Conservation (phyloP, 2,797 vertebrate genomes). For the Lacerta viridis region DNA sequence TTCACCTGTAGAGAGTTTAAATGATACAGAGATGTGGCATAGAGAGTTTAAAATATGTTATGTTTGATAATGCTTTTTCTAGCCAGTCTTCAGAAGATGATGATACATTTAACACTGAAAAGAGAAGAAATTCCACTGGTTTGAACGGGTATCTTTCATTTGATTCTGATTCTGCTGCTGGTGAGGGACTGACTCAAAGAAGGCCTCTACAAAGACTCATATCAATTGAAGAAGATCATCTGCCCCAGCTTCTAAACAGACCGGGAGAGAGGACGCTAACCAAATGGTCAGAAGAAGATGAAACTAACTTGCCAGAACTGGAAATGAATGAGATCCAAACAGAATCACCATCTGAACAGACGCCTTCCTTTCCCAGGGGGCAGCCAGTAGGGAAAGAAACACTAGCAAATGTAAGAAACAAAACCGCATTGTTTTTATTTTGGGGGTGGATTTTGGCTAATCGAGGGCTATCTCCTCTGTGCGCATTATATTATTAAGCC, state of each 20-base stretch:
- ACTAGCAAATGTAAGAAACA: slow-evolving; percentile 80
- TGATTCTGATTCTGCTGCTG: slow-evolving; percentile 59
- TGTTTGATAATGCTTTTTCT: background rate
- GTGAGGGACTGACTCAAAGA: slow-evolving; percentile 63
- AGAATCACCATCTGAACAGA: slow-evolving; percentile 28
- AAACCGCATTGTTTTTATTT: background rate
- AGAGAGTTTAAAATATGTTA: background rate
- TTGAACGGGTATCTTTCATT: slow-evolving; percentile 68
- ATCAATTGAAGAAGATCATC: slow-evolving; percentile 94
- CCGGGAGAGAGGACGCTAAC: slow-evolving; percentile 74
- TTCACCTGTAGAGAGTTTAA: too few relatives aligned
- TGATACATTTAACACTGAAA: slow-evolving; percentile 71
- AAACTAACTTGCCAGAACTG: slow-evolving; percentile 44
- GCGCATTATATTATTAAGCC: too few relatives aligned
- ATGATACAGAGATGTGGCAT: too few relatives aligned
- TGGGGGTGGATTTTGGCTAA: background rate
- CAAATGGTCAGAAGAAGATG: slow-evolving; percentile 79
- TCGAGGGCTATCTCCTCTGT: background rate
- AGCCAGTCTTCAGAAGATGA: slow-evolving; percentile 83
- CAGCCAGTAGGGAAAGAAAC: slow-evolving; percentile 92
- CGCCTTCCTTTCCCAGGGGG: slow-evolving; percentile 81
- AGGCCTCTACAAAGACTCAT: slow-evolving; percentile 89
- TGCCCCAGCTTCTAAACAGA: slow-evolving; percentile 87
- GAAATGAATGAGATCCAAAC: slow-evolving; percentile 30
- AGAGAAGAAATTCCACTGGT: slow-evolving; percentile 73